These are phyloP conservation scores for Drosophila peninsularis DNA, from an alignment of 2,888 invertebrate species.

Conservation along the genomic window DNA sequence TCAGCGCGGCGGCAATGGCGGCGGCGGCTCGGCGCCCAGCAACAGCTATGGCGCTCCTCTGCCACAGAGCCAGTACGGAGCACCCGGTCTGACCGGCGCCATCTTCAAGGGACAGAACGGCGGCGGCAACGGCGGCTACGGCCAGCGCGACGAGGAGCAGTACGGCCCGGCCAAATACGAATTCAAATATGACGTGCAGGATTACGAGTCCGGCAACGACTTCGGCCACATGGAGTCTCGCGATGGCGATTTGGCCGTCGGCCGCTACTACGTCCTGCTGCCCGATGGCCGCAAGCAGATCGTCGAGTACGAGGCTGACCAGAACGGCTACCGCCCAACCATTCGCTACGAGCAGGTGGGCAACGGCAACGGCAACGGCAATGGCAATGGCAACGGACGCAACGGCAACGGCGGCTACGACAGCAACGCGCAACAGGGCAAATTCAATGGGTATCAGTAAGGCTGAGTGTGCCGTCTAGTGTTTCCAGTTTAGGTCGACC, in stretches of 20 bases:
- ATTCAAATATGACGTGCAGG: constrained; percentile 89
- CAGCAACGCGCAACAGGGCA: constrained; percentile 78
- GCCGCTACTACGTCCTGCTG: constrained; percentile 88
- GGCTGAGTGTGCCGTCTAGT: constrained; percentile 38
- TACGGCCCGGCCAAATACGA: constrained; percentile 89
- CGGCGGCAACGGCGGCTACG: constrained; percentile 55
- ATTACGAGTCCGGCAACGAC: constrained; percentile 88
- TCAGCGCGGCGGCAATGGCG: constrained; percentile 52
- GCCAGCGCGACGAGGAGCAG: constrained; percentile 81
- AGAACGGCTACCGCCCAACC: constrained; percentile 88
- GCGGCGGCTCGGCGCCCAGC: constrained; percentile 67
- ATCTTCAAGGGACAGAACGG: constrained; percentile 84
- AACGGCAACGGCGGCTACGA: constrained; percentile 80
- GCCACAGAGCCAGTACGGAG: constrained; percentile 85
- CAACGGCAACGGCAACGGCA: constrained; percentile 68
- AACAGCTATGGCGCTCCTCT: constrained; percentile 75
- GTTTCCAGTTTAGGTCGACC: constrained; percentile 64
- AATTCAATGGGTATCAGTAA: constrained; percentile 82
- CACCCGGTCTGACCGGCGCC: constrained; percentile 86
- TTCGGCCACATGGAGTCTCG: constrained; percentile 89
- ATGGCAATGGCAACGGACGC: constrained; percentile 66
- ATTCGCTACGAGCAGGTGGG: constrained; percentile 88
- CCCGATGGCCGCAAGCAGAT: constrained; percentile 90
- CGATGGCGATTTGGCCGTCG: constrained; percentile 87
- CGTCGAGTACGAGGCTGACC: constrained; percentile 89